phyloP scores from a whole-genome alignment of 2,797 vertebrate species.

The Gouania willdenowi region DNA sequence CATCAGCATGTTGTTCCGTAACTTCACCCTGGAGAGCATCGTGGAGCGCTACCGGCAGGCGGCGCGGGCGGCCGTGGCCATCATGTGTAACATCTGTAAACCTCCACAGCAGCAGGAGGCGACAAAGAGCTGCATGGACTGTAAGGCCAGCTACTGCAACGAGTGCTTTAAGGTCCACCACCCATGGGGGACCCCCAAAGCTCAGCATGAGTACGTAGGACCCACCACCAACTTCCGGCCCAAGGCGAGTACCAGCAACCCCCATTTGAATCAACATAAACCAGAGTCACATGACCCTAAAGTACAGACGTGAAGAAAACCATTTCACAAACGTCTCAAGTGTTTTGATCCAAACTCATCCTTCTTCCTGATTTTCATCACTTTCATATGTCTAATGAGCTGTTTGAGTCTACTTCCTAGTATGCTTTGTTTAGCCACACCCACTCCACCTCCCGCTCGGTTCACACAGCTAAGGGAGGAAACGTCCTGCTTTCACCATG shows the following conservation, averaged over 20 bases:
- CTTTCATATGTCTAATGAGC: no score
- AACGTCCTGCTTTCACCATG: no score
- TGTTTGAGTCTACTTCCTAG: no score
- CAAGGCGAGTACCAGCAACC: constrained; percentile 86
- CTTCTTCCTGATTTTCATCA: no score
- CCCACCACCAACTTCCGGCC: constrained; percentile 96
- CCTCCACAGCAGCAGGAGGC: constrained; percentile 88
- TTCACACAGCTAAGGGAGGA: no score
- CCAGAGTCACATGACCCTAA: no score
- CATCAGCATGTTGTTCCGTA: constrained; percentile 93
- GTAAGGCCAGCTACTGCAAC: constrained; percentile 95
- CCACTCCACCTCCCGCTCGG: no score
- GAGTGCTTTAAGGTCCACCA: constrained; percentile 96
- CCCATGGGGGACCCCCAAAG: constrained; percentile 93
- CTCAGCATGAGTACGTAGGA: constrained; percentile 94
- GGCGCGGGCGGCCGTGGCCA: constrained; percentile 89
- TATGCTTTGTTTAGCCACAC: no score
- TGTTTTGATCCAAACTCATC: no score
- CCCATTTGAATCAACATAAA: no score
- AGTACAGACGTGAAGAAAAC: no score
- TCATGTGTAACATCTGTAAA: constrained; percentile 95
- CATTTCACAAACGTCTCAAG: no score
- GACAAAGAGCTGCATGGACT: constrained; percentile 98
- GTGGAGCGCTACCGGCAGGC: constrained; percentile 95
- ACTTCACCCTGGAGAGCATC: constrained; percentile 94